Evolutionary conservation across 64 coral and sea anemone genomes (phyloP), one percentile per base, ranked within the genome.

Genomic region (Acropora tenuis): DNA sequence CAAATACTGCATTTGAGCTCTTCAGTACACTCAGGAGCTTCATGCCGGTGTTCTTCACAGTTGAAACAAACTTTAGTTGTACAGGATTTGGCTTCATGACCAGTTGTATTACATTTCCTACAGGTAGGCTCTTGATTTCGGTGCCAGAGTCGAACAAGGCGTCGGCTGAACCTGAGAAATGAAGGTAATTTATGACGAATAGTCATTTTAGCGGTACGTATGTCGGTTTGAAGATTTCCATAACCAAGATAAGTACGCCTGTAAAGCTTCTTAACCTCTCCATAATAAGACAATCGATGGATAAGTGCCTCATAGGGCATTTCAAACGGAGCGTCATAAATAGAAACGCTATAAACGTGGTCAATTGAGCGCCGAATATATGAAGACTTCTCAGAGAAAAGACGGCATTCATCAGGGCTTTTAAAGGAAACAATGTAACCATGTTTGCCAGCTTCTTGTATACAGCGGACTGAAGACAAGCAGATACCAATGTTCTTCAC

Each of bases 311-410:
- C 8, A 30, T 79, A 47, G 1, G 49, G 5, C 1, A 53, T 47
- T 48, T 79, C 77, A 55, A 16, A 79, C 3, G 77, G 49, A 16
- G 47, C 6, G 48, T 79, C 77, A 47, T 79, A 79, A 53, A 79
- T 53, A 20, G 6, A 52, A 49, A 79, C 55, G 12, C 5, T 7
- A 59, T 12, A 5, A 59, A 12, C 0, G 5, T 5, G 12, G 12
- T 59, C 5, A 59, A 7, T 5, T 12, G 5, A 7, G 12, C 55
- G 55, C 5, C 5, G 55, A 59, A 59, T 59, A 59, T 7, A 12
- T 5, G 55, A 59, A 59, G 55, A 59, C 55, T 12, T 59, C 5
- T 12, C 5, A 12, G 12, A 12, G 55, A 59, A 59, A 59, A 12
- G 5, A 12, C 12, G 5, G 12, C 55, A 12, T 7, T 59, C 5